Evolutionary conservation across 2,888 invertebrate genomes (phyloP), one percentile per base, ranked within the genome.

Genomic region (Drosophila ochracea): DNA sequence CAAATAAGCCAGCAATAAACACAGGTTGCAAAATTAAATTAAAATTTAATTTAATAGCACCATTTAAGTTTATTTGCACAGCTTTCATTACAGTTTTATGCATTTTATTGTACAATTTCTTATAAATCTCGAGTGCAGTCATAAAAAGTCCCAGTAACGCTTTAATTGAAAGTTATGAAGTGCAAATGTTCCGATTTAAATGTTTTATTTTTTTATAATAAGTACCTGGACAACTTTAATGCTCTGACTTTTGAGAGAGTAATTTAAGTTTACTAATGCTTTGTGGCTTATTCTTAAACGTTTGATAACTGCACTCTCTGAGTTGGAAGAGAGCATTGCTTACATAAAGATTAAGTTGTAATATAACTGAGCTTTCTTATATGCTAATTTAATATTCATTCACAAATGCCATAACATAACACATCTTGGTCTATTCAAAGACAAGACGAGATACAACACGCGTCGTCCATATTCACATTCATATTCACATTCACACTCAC

Each of bases 21-120:
- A 50, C 61, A 47, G 73, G 71, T 85, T 89, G 91, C 89, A 76
- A 85, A 89, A 73, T 75, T 78, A 64, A 83, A 76, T 71, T 76
- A 65, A 73, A 90, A 64, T 50, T 53, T 57, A 71, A 54, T 28
- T 80, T 86, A 72, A 88, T 78, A 64, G 66, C 73, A 63, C 65
- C 67, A 83, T 86, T 83, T 83, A 75, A 68, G 58, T 88, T 76
- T 60, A 84, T 83, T 75, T 68, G 66, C 59, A 62, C 60, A 80
- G 62, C 50, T 74, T 78, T 73, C 39, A 63, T 66, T 33, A 37
- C 58, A 58, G 63, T 61, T 61, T 59, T 39, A 57, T 30, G 25
- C 53, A 52, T 43, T 25, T 59, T 54, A 28, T 10, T 28, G 19
- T 41, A 11, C 25, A 33, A 41, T 13, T 41, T 47, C 9, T 57